phyloP scores from a whole-genome alignment of 2,797 vertebrate species.

The Nasua narica region DNA sequence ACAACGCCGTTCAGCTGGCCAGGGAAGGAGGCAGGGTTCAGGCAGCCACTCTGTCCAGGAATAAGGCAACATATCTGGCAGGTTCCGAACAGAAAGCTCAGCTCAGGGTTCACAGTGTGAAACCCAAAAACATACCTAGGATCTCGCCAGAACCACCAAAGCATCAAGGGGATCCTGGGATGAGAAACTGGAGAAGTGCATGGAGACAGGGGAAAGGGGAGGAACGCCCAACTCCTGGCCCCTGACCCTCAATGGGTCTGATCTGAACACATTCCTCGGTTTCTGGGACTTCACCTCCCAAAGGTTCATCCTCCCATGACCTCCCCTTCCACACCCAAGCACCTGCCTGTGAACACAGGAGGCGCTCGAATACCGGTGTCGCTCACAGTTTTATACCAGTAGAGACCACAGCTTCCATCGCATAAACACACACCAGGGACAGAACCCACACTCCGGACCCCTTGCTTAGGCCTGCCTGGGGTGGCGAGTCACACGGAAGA shows the following conservation, averaged over 20 bases:
- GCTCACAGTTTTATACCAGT: not conserved
- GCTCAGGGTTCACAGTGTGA: not conserved
- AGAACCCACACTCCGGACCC: not conserved
- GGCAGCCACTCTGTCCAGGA: not conserved
- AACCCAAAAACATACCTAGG: not conserved
- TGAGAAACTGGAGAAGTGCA: not conserved
- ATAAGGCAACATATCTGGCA: not conserved
- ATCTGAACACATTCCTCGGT: not conserved
- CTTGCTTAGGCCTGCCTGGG: not conserved
- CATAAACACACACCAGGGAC: fast-evolving
- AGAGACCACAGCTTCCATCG: not conserved
- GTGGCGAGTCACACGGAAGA: not conserved
- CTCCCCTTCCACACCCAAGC: not conserved
- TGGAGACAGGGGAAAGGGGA: not conserved
- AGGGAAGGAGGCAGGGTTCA: not conserved
- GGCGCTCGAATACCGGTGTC: not conserved
- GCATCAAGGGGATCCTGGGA: not conserved
- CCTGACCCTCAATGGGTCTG: not conserved
- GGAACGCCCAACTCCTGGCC: not conserved
- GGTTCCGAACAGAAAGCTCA: not conserved
- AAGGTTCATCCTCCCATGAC: not conserved
- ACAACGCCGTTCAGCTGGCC: not conserved
- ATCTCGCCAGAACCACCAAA: not conserved
- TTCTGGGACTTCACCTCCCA: not conserved
- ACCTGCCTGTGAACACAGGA: not conserved